These are phyloP conservation scores for Semaprochilodus insignis DNA, from an alignment of 2,797 vertebrate genomes.

Conservation along the genomic window DNA sequence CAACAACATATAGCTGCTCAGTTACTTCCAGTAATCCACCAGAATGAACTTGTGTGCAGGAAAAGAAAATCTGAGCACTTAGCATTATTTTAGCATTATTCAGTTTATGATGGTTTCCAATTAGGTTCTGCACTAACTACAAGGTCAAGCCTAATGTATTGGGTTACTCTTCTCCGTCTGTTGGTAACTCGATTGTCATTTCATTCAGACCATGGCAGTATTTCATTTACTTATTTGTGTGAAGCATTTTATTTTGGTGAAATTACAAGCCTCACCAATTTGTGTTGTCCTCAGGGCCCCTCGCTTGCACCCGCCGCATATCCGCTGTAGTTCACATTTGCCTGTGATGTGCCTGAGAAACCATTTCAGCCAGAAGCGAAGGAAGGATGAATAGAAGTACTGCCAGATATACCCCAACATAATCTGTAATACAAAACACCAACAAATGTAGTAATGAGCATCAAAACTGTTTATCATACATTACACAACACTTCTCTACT, in stretches of 20 bases:
- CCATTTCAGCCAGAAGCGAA: constrained; percentile 96
- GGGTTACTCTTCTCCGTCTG: too few relatives aligned
- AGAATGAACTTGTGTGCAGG: background rate
- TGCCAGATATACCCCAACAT: constrained; percentile 88
- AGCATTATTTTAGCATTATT: background rate
- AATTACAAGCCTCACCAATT: constrained; percentile 79
- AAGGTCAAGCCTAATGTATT: background rate
- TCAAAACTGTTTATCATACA: background rate
- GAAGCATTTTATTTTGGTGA: too few relatives aligned
- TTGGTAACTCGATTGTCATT: too few relatives aligned
- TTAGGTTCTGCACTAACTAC: background rate
- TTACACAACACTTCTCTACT: background rate
- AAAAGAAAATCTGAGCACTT: background rate
- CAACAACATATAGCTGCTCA: background rate
- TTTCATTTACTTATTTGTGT: too few relatives aligned
- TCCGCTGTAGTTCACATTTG: constrained; percentile 92
- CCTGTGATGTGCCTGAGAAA: constrained; percentile 85
- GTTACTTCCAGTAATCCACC: background rate
- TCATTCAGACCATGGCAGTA: too few relatives aligned
- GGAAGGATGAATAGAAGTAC: constrained; percentile 86
- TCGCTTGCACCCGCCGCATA: constrained; percentile 77
- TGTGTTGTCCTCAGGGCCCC: constrained; percentile 84
- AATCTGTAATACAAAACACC: constrained; percentile 66
- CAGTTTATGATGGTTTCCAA: background rate
- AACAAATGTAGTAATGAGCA: background rate